These are phyloP conservation scores for Anoplophora glabripennis DNA, from an alignment of 1,140 invertebrate species.

Conservation along the genomic window DNA sequence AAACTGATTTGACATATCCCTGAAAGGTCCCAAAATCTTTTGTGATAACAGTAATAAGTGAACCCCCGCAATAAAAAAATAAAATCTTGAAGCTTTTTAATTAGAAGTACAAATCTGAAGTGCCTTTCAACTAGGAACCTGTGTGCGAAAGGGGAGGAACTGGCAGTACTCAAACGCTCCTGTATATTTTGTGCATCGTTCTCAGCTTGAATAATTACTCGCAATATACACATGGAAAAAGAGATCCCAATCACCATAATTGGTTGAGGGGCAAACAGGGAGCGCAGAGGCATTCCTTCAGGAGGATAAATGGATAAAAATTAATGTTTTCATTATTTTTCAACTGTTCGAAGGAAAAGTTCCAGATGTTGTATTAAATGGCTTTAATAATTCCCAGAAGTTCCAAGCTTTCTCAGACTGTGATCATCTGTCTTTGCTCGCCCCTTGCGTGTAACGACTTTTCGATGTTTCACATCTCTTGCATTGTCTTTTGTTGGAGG, in stretches of 20 bases:
- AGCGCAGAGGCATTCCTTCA: neutral
- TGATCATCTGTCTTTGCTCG: too few species aligned
- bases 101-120: slow-evolving; percentile 9
- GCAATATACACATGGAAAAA: neutral
- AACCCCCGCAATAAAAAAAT: too few species aligned
- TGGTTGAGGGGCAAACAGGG: neutral
- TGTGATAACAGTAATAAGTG: too few species aligned
- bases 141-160: neutral
- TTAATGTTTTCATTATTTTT: too few species aligned
- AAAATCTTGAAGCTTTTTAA: neutral
- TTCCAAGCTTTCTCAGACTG: too few species aligned
- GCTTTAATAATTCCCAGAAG: too few species aligned
- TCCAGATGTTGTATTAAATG: too few species aligned
- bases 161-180: neutral
- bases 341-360: too few species aligned
- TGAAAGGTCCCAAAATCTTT: neutral
- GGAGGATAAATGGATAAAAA: too few species aligned
- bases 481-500: too few species aligned
- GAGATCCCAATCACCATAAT: slow-evolving; percentile 8
- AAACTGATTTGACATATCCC: neutral
- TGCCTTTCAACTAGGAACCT: neutral
- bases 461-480: too few species aligned
- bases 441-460: too few species aligned
- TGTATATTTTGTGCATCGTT: slow-evolving; percentile 2
- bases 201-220: slow-evolving; percentile 1